Evolutionary conservation across 2,113 vertebrate species (phyloP), one percentile per base, ranked within the genome.

Genomic region (human): DNA sequence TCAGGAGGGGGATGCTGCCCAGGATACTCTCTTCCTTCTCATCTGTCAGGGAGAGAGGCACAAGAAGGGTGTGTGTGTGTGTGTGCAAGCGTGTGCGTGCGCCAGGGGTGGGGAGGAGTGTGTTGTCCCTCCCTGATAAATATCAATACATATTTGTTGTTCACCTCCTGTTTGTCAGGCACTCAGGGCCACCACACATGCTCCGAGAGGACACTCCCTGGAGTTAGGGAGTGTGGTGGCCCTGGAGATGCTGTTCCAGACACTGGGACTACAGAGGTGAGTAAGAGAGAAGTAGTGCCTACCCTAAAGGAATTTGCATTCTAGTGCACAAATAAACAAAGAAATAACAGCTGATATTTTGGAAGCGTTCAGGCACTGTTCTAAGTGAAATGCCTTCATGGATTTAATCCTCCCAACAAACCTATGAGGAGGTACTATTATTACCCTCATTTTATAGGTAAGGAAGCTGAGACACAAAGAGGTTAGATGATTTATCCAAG

Each of bases 1-100:
- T 99, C 96, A 99, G 99, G 86, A 99, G 99, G 0, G 99, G 99
- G 90, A 99, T 99, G 98, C 99, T 99, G 90, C 99, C 99, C 98
- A 99, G 98, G 85, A 99, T 97, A 17, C 98, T 98, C 96, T 99
- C 99, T 98, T 99, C 99, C 96, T 99, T 99, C 96, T 99, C 99
- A 25, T 99, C 99, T 99, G 98, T 38, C 4, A 1, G 85, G 35
- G 38, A 76, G 57, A 72, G 0, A 89, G 73, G 72, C 35, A 43
- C 55, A 14, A 25, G 35, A 20, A 22, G 13, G 5, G 96, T 0
- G 66, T 3, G 66, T 7, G 16, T 0, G 6, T 25, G 59, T 61
- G 59, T 59, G 57, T 25, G 2, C 1, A 2, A 1, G 0, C 0
- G 75, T 0, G 9, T 10, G 7, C 8, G 2, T 5, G 22, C 3